A percentile compares a stretch with the other conserved stretches of the same genome.
phyloP scores from a whole-genome alignment of 2,888 invertebrate genomes.

The Callyntrura sp. region DNA sequence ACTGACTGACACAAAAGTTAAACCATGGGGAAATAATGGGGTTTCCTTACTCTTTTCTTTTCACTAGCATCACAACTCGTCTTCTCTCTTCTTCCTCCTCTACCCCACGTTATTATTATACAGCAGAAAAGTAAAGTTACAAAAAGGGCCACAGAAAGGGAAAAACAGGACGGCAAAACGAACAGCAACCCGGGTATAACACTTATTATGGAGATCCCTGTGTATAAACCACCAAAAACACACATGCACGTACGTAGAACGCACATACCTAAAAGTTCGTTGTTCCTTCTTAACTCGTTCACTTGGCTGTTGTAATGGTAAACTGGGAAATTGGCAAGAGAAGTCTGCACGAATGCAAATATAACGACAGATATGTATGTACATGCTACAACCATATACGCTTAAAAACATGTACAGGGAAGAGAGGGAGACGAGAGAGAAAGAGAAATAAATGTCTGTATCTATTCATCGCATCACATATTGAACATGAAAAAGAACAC shows the following conservation, averaged over 20 bases:
- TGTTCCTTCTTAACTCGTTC: constrained; percentile 51
- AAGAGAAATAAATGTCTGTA: constrained; percentile 54
- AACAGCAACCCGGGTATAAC: neutral
- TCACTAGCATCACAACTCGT: constrained; percentile 56
- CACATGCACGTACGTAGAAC: constrained; percentile 2
- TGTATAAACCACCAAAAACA: neutral
- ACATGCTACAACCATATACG: too few relatives aligned
- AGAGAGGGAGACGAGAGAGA: neutral
- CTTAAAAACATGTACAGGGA: neutral
- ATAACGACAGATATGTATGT: constrained; percentile 32
- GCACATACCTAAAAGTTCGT: constrained; percentile 36
- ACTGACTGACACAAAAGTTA: constrained; percentile 80
- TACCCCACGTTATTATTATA: neutral
- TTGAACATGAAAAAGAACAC: constrained; percentile 43
- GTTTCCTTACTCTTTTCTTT: constrained; percentile 74
- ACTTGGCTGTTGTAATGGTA: constrained; percentile 69
- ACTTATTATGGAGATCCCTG: neutral
- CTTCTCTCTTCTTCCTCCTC: constrained; percentile 43
- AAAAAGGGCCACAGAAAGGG: constrained; percentile 28
- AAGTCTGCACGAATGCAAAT: constrained; percentile 65
- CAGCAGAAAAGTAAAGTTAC: constrained; percentile 46
- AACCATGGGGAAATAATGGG: constrained; percentile 80
- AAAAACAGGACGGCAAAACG: constrained; percentile 46
- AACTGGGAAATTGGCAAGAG: constrained; percentile 78
- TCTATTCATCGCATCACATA: constrained; percentile 57